These are phyloP conservation scores for Ahaetulla prasina DNA, from an alignment of 2,113 vertebrate genomes.

Conservation along the genomic window DNA sequence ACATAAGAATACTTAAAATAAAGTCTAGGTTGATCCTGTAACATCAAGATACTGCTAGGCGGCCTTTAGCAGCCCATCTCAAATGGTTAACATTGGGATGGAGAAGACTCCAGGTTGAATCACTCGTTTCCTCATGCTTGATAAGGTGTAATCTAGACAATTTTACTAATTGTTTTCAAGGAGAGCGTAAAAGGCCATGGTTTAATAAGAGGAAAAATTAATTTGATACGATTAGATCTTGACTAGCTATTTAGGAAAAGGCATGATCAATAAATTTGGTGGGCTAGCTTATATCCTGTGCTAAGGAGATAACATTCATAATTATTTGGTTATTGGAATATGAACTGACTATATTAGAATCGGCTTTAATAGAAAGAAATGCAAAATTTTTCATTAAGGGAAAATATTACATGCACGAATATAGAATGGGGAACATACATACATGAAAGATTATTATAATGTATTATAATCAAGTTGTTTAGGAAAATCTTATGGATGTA, in stretches of 20 bases:
- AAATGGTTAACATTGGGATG: neutral
- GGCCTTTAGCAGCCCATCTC: neutral
- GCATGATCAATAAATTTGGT: neutral
- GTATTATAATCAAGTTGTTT: neutral
- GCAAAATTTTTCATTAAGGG: neutral
- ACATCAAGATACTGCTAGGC: neutral
- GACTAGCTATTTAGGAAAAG: neutral
- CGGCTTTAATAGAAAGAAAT: neutral
- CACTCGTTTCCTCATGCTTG: neutral
- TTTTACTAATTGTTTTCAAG: neutral
- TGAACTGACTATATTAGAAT: neutral
- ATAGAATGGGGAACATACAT: neutral
- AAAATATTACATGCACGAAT: neutral
- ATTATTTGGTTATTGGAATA: neutral
- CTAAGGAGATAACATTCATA: neutral
- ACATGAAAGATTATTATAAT: neutral
- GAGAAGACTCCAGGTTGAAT: neutral
- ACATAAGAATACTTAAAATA: neutral
- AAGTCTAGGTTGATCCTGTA: neutral
- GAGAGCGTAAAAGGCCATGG: neutral
- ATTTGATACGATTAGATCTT: neutral
- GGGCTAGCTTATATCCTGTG: neutral
- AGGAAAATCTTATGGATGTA: neutral
- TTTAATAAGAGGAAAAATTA: neutral
- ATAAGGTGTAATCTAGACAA: neutral